A percentile compares a stretch with the other conserved stretches of the same genome.
These are phyloP conservation scores for Drosophila robusta DNA, from an alignment of 2,888 invertebrate species.

Conservation along the genomic window DNA sequence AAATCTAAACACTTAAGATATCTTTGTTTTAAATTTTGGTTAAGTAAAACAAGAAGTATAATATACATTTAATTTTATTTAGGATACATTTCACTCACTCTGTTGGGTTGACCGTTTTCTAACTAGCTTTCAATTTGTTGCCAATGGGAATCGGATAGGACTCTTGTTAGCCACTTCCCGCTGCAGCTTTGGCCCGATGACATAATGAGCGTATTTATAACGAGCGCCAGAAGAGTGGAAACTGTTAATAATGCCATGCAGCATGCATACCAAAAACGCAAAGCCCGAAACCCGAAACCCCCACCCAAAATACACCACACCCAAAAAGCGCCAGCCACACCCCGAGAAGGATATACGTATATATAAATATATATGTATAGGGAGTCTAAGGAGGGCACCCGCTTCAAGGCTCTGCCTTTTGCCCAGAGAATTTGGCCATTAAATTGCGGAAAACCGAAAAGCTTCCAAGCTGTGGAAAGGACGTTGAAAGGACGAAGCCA, in stretches of 20 bases:
- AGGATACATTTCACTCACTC: too few species aligned
- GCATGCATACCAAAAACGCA: constrained; percentile 20
- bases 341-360: constrained; percentile 16
- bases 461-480: constrained; percentile 64
- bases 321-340: constrained; percentile 13
- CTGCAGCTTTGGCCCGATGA: constrained; percentile 45
- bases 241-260: constrained; percentile 40
- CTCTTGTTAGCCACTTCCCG: constrained; percentile 10
- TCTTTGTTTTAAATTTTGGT: too few species aligned
- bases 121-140: not conserved
- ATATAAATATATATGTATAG: not conserved
- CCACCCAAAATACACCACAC: not conserved
- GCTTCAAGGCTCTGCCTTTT: constrained; percentile 32
- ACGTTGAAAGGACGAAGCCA: constrained; percentile 75
- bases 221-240: constrained; percentile 18
- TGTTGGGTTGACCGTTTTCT: not conserved
- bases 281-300: not conserved
- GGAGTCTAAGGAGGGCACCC: constrained; percentile 9
- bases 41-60: too few species aligned
- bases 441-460: constrained; percentile 36
- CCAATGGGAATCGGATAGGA: not conserved
- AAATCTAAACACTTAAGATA: too few species aligned
- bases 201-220: constrained; percentile 58
- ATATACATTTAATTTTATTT: too few species aligned
- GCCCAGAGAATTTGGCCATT: constrained; percentile 37